These are phyloP conservation scores for Chloroceryle inda DNA, from an alignment of 2,797 vertebrate genomes.

Conservation along the genomic window DNA sequence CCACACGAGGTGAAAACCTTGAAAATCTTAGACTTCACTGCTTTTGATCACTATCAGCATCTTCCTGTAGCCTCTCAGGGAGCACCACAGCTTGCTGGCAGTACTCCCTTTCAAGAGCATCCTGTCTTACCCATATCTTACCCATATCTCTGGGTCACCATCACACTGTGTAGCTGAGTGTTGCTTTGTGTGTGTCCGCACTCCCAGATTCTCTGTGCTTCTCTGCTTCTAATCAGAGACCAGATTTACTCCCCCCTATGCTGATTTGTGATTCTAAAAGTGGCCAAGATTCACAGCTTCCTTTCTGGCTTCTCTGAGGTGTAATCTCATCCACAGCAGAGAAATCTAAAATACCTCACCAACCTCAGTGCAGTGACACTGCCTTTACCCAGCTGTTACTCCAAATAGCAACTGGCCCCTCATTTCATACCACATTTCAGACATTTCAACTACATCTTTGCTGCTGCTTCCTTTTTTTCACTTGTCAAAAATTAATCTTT, in stretches of 20 bases:
- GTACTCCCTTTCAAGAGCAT: too few relatives aligned
- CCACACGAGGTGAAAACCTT: background rate
- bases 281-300: background rate
- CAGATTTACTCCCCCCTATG: background rate
- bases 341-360: background rate
- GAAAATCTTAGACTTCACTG: background rate
- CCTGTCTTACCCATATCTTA: too few relatives aligned
- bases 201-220: background rate
- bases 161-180: rapidly evolving
- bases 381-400: background rate
- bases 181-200: background rate
- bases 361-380: background rate
- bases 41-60: background rate
- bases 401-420: background rate
- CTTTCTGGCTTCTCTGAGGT: background rate
- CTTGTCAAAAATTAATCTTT: background rate
- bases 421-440: background rate
- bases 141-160: rapidly evolving
- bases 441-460: background rate
- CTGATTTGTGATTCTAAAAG: background rate
- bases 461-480: background rate
- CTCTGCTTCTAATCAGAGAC: background rate
- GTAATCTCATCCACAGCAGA: background rate
- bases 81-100: background rate
- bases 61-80: background rate